Conservation (phyloP, 2,113 vertebrate species). For the Callionymus lyra region DNA sequence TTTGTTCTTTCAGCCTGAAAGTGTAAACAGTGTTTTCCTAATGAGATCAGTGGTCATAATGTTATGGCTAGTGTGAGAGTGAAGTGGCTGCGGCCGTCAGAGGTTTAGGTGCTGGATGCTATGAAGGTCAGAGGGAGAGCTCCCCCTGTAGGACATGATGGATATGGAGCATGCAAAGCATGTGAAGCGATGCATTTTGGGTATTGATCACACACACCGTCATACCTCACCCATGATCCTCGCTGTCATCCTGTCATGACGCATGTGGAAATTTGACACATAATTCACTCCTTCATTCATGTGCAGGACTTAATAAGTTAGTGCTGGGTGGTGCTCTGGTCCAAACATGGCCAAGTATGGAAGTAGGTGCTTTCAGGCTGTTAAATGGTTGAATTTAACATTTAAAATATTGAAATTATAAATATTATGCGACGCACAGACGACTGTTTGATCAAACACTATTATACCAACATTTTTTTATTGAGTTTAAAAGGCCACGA, state of each 20-base stretch:
- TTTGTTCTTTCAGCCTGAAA: no score
- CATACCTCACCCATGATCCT: neutral
- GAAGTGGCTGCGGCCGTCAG: slow-evolving; percentile 44
- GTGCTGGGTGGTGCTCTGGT: no score
- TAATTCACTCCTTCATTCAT: slow-evolving; percentile 19
- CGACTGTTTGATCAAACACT: no score
- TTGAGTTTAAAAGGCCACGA: no score
- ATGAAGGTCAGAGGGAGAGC: slow-evolving; percentile 38
- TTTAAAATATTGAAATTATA: no score
- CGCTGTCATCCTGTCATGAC: no score
- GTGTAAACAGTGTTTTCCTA: no score
- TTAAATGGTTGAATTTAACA: no score
- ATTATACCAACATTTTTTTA: no score
- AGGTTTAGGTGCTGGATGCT: slow-evolving; percentile 46
- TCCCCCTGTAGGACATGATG: slow-evolving; percentile 43
- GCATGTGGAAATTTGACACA: neutral
- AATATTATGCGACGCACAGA: no score
- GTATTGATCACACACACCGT: neutral
- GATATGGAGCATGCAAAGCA: slow-evolving; percentile 66
- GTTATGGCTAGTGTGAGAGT: slow-evolving; percentile 21
- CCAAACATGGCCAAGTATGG: no score
- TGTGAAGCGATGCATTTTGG: slow-evolving; percentile 56
- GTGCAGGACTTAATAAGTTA: neutral
- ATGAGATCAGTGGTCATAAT: neutral
- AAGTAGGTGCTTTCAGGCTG: no score